Evolutionary conservation across 2,888 invertebrate genomes (phyloP), one percentile per base, ranked within the genome.

Genomic region (Drosophila robusta): DNA sequence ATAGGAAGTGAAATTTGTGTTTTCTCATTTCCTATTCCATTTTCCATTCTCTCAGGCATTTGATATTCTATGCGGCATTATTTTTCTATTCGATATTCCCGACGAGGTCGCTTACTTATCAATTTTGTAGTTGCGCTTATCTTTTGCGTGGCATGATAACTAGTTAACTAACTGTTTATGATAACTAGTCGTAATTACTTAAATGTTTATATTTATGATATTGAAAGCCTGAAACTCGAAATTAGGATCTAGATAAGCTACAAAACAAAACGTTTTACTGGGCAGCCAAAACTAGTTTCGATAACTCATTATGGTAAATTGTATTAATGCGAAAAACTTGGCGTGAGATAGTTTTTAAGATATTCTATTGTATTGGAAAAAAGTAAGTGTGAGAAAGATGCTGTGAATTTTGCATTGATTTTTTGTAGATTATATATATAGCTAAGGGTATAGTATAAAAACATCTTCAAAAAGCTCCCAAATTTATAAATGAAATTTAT

Each of bases 61-160:
- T 26, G 34, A 70, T 65, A 47, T 26, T 51, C n/a, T n/a, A 0
- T 0, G 34, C 55, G 34, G 14, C 42, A 44, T 41, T 49, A 41
- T 9, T 54, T 24, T 41, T 46, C 26, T 49, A 74, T 36, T 18
- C 61, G 72, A 76, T 74, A 74, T 52, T 24, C 11, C 22, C 24
- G 29, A 38, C 75, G 74, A 77, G 75, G 78, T 69, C 57, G 58
- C 16, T 47, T 24, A 57, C 49, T 66, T 73, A 73, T 73, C 69
- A 56, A 16, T 45, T 60, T 46, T 58, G 4, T 39, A 29, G 18
- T 77, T 47, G 9, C 38, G 38, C 44, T 67, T 77, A 72, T 77
- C 67, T 61, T 7, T 11, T 4, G 49, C 26, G 9, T 14, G 16
- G 18, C 26, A 9, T 29, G 24, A 16, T 45, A 41, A 39, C n/a